Evolutionary conservation across 2,888 invertebrate species (phyloP).

Genomic region (Pelosia muscerda): DNA sequence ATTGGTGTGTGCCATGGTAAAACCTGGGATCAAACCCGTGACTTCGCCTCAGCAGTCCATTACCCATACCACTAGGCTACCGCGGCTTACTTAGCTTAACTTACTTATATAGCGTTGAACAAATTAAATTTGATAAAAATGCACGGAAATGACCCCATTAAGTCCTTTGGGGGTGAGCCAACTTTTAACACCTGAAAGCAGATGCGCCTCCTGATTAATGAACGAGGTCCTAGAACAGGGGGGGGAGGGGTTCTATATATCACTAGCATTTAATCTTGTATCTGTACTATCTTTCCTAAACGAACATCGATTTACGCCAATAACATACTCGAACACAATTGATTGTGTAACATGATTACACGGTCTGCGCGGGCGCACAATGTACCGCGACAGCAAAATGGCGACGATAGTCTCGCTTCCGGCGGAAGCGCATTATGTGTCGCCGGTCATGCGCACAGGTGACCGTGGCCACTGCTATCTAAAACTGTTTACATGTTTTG

Average conservation of each 20-base stretch:
- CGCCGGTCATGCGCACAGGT: slow-evolving; percentile 77
- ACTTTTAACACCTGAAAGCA: no score
- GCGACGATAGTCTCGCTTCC: slow-evolving; percentile 64
- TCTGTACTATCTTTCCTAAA: neutral
- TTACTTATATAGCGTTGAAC: no score
- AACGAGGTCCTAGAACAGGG: no score
- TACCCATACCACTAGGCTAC: no score
- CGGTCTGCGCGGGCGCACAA: slow-evolving; percentile 62
- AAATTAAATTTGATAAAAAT: no score
- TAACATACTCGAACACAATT: slow-evolving; percentile 45
- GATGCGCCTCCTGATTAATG: no score
- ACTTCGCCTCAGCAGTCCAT: no score
- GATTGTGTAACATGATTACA: slow-evolving; percentile 59
- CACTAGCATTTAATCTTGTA: neutral
- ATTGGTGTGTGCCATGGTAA: no score
- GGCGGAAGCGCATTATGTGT: slow-evolving; percentile 79
- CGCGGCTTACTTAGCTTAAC: no score
- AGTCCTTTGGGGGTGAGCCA: no score
- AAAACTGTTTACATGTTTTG: slow-evolving; percentile 11
- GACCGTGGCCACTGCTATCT: slow-evolving; percentile 62
- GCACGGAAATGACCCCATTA: no score
- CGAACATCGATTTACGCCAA: slow-evolving; percentile 34
- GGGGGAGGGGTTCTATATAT: neutral
- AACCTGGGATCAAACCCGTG: no score
- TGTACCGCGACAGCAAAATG: slow-evolving; percentile 65